A percentile compares a stretch with the other conserved stretches of the same genome.
Evolutionary conservation across 2,888 invertebrate species (phyloP).

Genomic region (Aphidius colemani): DNA sequence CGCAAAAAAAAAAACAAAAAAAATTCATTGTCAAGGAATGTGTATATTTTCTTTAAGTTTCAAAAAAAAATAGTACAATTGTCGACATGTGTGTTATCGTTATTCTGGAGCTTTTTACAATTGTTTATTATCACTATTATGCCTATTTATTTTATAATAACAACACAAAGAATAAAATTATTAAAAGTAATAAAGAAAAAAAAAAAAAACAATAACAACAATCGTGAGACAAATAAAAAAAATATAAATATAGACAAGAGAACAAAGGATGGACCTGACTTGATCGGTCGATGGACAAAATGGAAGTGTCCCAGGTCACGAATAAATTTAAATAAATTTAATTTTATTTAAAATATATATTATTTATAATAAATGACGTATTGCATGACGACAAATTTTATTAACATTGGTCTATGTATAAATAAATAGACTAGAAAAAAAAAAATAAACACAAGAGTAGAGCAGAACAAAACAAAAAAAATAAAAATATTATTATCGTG

Average conservation of each 20-base stretch:
- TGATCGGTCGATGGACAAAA: conserved; percentile 44
- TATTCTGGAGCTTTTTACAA: too few species aligned
- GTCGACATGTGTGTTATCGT: too few species aligned
- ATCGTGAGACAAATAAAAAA: background rate
- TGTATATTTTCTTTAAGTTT: conserved; percentile 7
- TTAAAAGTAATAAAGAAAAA: conserved; percentile 3
- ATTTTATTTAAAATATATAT: too few species aligned
- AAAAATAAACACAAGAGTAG: background rate
- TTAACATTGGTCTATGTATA: too few species aligned
- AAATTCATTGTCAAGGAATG: too few species aligned
- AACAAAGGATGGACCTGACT: conserved; percentile 46
- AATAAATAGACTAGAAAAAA: too few species aligned
- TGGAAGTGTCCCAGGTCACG: conserved; percentile 35
- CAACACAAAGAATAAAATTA: background rate
- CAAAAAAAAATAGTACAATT: background rate
- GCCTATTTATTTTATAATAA: too few species aligned
- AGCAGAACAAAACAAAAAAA: conserved; percentile 1
- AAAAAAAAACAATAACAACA: conserved; percentile 11
- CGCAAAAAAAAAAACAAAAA: conserved; percentile 10
- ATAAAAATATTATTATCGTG: background rate
- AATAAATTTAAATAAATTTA: background rate
- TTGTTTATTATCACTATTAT: too few species aligned
- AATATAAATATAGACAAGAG: too few species aligned
- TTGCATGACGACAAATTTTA: too few species aligned
- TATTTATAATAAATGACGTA: too few species aligned